These are phyloP conservation scores for crab-eating macaque (Macaca fascicularis) DNA, from an alignment of 2,113 vertebrate genomes.

Conservation along the genomic window DNA sequence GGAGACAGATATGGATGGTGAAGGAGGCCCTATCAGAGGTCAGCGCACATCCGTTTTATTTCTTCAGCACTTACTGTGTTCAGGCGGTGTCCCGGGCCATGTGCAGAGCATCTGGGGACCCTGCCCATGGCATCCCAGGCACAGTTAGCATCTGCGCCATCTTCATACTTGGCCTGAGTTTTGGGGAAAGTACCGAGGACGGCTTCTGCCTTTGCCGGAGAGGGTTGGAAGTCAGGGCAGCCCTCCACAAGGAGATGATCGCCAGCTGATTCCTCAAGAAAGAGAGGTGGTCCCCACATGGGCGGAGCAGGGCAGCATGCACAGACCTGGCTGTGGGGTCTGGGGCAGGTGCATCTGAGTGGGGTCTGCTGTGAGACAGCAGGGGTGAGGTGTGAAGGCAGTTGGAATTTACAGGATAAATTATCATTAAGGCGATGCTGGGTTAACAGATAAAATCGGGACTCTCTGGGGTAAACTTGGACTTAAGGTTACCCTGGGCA, in stretches of 20 bases:
- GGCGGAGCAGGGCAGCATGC: not conserved
- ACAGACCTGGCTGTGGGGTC: too few relatives aligned
- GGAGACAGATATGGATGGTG: too few relatives aligned
- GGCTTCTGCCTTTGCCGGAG: not conserved
- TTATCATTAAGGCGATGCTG: not conserved
- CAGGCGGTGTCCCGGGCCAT: not conserved
- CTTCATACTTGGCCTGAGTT: not conserved
- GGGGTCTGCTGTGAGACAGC: too few relatives aligned
- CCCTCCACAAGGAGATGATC: not conserved
- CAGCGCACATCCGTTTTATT: rapidly evolving
- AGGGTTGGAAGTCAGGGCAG: not conserved
- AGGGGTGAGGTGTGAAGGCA: not conserved
- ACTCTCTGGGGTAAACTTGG: not conserved
- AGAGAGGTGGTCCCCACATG: too few relatives aligned
- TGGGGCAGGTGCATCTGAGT: not conserved
- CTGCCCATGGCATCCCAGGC: not conserved
- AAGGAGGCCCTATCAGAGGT: too few relatives aligned
- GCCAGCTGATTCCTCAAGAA: not conserved
- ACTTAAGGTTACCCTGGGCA: not conserved
- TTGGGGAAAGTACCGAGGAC: not conserved
- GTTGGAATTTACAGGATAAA: not conserved
- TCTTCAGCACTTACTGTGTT: not conserved
- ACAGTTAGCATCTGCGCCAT: not conserved
- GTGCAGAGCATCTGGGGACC: not conserved
- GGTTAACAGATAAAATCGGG: not conserved